Percentiles rank a stretch among this genome's conserved stretches.
Conservation (phyloP, 2,888 invertebrate species). For the Troides helena region DNA sequence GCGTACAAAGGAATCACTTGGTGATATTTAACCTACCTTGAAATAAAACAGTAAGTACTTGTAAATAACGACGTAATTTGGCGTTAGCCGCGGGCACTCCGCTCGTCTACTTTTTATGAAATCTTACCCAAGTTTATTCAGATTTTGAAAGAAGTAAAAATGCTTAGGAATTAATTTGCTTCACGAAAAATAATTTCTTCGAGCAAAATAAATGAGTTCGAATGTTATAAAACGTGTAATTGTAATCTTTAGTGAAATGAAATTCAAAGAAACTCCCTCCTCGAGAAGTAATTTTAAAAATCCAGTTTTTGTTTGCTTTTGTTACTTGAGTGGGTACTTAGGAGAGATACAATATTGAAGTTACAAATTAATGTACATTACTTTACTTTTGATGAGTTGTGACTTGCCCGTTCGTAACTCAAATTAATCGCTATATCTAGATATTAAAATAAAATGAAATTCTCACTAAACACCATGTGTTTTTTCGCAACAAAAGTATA, state of each 20-base stretch:
- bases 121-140: constrained; percentile 74
- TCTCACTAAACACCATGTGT: too few relatives aligned
- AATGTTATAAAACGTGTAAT: constrained; percentile 68
- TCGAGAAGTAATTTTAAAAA: constrained; percentile 48
- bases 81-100: constrained; percentile 66
- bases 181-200: constrained; percentile 67
- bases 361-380: constrained; percentile 27
- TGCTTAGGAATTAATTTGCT: constrained; percentile 74
- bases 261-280: constrained; percentile 55
- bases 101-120: constrained; percentile 70
- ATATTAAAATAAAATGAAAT: too few relatives aligned
- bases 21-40: constrained; percentile 39
- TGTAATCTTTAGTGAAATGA: constrained; percentile 68
- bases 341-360: constrained; percentile 28
- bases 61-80: constrained; percentile 77
- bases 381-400: constrained; percentile 8
- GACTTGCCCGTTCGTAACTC: neutral
- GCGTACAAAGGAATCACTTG: constrained; percentile 18
- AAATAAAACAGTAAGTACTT: constrained; percentile 52
- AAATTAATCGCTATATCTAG: too few relatives aligned
- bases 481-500: too few relatives aligned
- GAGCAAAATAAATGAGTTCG: constrained; percentile 68
- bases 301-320: constrained; percentile 37
- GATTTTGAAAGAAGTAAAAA: constrained; percentile 74
- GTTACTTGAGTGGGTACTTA: constrained; percentile 31